Base-by-base conservation (phyloP, 2,113 vertebrate species). In the Motacilla alba region DNA sequence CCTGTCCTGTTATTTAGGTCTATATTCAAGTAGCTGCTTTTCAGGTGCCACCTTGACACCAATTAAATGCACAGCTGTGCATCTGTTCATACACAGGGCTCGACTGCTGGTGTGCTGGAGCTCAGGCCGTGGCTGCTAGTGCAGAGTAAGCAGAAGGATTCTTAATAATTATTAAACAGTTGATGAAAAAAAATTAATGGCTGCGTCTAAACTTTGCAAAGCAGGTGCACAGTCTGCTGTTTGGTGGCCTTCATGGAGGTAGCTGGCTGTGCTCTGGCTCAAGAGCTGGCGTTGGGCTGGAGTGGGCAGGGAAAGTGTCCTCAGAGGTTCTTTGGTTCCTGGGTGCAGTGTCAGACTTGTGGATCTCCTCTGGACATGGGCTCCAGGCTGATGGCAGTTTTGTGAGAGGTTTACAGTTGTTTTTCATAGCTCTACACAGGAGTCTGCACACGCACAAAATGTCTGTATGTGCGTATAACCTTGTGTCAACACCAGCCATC, bases 31-130 rank as follows among this genome's bases (percentile, higher is more conserved):
- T 89, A 94, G 81, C 60, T 68, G 64, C 69, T 89, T 95, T 89
- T 90, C 76, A 72, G 60, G 69, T 94, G 90, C 90, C 76, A 72
- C 87, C 79, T 46, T 93, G 88, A 86, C 92, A 94, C 90, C 94
- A 92, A 80, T 96, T 95, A 95, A 93, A 67, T 58, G 77, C 82
- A 90, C 90, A 96, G 90, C 83, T 90, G 82, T 91, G 82, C 87
- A 83, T 95, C 82, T 95, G 76, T 90, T 95, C 41, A 0, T 23
- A 47, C 37, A 1, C n/a, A 52, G 90, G 58, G 23, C 39, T 92
- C 7, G 5, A 39, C 7, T 83, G 67, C 55, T 89, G 49, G 49
- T 83, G 55, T 69, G 62, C 55, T 94, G 41, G 37, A 83, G 64
- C 85, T 90, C 64, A 35, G 89, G 50, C 83, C 66, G 20, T 10